A percentile compares a stretch with the other conserved stretches of the same genome.
phyloP scores from a whole-genome alignment of 1,140 invertebrate species.

The Apis florea region DNA sequence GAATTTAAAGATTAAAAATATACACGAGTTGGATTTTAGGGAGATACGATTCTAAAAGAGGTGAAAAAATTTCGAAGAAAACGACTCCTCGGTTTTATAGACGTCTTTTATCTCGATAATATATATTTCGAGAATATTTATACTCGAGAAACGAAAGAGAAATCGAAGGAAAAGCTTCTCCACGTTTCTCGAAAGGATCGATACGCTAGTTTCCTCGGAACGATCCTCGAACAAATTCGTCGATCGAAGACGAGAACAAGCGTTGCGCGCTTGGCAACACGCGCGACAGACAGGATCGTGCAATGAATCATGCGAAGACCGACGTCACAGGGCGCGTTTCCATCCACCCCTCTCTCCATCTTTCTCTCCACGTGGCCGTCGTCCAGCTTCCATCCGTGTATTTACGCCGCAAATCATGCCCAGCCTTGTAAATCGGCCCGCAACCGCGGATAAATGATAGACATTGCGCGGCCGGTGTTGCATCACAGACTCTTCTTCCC shows the following conservation, averaged over 20 bases:
- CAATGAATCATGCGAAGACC: conserved; percentile 72
- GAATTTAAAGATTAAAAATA: too few relatives aligned
- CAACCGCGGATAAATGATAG: conserved; percentile 69
- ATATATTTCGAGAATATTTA: too few relatives aligned
- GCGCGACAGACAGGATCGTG: conserved; percentile 63
- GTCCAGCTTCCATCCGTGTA: conserved; percentile 28
- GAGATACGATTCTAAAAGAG: too few relatives aligned
- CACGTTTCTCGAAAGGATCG: conserved; percentile 1
- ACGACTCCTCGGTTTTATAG: too few relatives aligned
- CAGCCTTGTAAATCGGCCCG: conserved; percentile 55
- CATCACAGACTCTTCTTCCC: conserved; percentile 18
- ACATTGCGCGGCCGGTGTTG: conserved; percentile 53
- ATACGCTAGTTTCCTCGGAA: background rate
- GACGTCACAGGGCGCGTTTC: conserved; percentile 26
- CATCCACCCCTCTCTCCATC: conserved; percentile 12
- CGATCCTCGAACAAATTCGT: conserved; percentile 6
- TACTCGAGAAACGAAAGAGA: too few relatives aligned
- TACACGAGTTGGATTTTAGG: too few relatives aligned
- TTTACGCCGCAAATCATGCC: conserved; percentile 67
- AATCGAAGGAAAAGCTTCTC: too few relatives aligned
- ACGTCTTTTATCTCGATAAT: too few relatives aligned
- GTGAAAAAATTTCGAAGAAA: too few relatives aligned
- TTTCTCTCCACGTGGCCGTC: conserved; percentile 1
- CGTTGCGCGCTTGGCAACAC: too few relatives aligned
- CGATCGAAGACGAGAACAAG: background rate